A percentile compares a stretch with the other conserved stretches of the same genome.
Evolutionary conservation across 2,113 vertebrate species (phyloP).

Genomic region (Micronycteris hirsuta): DNA sequence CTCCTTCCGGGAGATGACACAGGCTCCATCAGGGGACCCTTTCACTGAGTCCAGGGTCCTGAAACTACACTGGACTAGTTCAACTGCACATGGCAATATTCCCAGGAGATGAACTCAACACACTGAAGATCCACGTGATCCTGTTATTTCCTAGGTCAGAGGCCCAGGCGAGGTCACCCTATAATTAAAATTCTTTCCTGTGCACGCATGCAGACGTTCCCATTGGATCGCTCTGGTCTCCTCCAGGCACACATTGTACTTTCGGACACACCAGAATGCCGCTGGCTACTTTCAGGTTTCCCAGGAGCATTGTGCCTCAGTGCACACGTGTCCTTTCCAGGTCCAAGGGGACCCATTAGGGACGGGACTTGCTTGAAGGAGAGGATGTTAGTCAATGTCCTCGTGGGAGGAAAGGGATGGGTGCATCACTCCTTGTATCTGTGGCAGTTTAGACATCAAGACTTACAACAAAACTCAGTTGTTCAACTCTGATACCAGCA

Average conservation of each 20-base stretch:
- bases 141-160: background rate
- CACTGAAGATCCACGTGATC: background rate
- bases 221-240: background rate
- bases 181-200: slow-evolving; percentile 11
- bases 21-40: background rate
- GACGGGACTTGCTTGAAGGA: background rate
- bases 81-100: rapidly evolving
- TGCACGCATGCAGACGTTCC: background rate
- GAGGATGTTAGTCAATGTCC: background rate
- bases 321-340: background rate
- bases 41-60: background rate
- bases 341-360: background rate
- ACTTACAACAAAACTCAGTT: background rate
- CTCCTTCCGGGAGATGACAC: background rate
- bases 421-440: too few relatives aligned
- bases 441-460: background rate
- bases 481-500: background rate
- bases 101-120: too few relatives aligned
- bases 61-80: background rate
- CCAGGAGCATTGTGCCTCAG: background rate
- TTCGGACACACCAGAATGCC: slow-evolving; percentile 45
- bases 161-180: background rate
- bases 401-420: background rate
- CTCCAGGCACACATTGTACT: background rate
- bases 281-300: background rate